phyloP scores from a whole-genome alignment of 2,797 vertebrate genomes.

The Poeciliopsis infans region DNA sequence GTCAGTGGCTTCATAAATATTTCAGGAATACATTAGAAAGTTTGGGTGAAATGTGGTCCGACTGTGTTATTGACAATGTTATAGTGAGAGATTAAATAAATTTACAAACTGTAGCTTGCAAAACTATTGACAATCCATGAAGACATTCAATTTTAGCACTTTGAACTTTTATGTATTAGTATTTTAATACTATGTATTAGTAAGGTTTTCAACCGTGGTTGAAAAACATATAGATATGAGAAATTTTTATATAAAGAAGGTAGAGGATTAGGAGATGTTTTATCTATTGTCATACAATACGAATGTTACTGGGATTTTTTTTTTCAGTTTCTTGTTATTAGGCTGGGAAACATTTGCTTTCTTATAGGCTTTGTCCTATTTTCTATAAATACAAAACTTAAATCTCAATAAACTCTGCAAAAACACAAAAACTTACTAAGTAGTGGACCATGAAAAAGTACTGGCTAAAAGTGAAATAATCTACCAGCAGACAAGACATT shows the following conservation, averaged over 20 bases:
- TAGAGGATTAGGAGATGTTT: background rate
- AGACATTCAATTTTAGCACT: background rate
- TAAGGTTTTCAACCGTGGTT: background rate
- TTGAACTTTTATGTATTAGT: background rate
- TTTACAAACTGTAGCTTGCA: background rate
- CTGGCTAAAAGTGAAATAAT: too few relatives aligned
- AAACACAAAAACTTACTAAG: too few relatives aligned
- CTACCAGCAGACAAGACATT: too few relatives aligned
- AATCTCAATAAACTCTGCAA: background rate
- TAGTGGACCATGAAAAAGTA: too few relatives aligned
- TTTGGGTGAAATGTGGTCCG: constrained; percentile 37
- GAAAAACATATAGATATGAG: background rate
- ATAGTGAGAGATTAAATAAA: background rate
- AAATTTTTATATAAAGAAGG: background rate
- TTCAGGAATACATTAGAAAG: constrained; percentile 19
- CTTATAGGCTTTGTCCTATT: background rate
- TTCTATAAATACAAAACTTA: background rate
- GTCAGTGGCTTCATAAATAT: constrained; percentile 39
- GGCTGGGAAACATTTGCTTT: background rate
- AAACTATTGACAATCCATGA: background rate
- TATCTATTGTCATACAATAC: background rate
- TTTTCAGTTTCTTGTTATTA: background rate
- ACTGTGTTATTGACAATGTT: background rate
- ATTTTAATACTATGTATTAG: background rate
- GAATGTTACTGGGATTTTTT: background rate